Evolutionary conservation across 64 coral and sea anemone genomes (phyloP), one percentile per base, ranked within the genome.

Genomic region (Astreopora myriophthalma): DNA sequence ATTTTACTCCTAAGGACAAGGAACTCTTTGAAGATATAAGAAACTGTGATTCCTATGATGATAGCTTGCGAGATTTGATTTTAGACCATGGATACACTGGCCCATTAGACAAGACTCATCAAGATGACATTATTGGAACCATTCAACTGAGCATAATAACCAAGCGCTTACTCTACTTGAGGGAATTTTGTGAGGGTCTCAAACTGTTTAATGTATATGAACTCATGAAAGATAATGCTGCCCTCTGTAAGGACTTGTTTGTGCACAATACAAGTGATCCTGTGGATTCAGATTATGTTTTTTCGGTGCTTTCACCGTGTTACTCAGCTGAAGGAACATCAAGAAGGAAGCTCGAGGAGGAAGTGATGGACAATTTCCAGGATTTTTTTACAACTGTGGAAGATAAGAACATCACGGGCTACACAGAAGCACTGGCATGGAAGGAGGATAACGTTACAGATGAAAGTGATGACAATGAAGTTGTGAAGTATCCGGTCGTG

Each of bases 21-120:
- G 17, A 80, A 46, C 62, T 81, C 22, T 68, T 90, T 63, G 48
- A 90, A 89, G 8, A 69, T 13, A 90, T 90, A 44, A 90, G 74
- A 31, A 75, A 81, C 55, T 57, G 76, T 90, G 46, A 79, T 69
- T 61, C 35, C 6, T 55, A 17, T 48, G 26, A 71, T 26, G 76
- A n/a, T 26, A 83, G 48, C 87, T 42, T 89, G 20, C 20, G 87
- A 46, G 86, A 89, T 26, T 17, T 89, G 13, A 89, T 94, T 61
- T 62, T 89, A 39, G 86, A 94, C 65, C 77, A 89, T 94, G 86
- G 86, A 60, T 94, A 68, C 76, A 94, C 92, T 69, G 86, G 92
- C 70, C 48, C 62, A 75, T 78, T 84, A 40, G 63, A 81, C 92
- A 76, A 94, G 23, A 52, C 86, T 11, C 61, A 85, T 89, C 48